phyloP scores from a whole-genome alignment of 2,113 vertebrate genomes.

The Ornithorhynchus anatinus region DNA sequence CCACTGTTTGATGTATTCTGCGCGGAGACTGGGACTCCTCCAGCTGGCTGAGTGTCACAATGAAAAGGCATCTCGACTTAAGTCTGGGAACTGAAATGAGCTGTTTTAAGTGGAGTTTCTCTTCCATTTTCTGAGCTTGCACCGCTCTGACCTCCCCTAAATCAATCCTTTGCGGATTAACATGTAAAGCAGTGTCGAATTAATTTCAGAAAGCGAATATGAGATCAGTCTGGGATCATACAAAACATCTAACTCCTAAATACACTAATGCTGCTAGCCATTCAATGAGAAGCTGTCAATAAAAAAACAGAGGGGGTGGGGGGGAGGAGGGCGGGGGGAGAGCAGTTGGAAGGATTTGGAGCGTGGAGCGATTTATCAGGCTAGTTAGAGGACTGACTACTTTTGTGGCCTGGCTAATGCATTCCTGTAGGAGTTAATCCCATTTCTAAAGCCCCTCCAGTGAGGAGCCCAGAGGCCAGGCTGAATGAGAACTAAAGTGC shows the following conservation, averaged over 20 bases:
- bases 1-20: conserved; percentile 70
- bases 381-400: conserved; percentile 67
- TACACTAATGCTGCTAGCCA: conserved; percentile 74
- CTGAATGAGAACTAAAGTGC: conserved; percentile 74
- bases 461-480: conserved; percentile 73
- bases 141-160: conserved; percentile 77
- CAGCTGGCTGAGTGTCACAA: conserved; percentile 70
- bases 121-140: conserved; percentile 75
- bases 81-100: conserved; percentile 81
- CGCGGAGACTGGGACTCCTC: conserved; percentile 53
- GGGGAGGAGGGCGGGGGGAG: conserved; percentile 28
- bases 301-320: conserved; percentile 50
- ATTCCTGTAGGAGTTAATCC: conserved; percentile 89
- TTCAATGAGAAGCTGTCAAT: conserved; percentile 81
- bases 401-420: conserved; percentile 77
- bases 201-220: conserved; percentile 87
- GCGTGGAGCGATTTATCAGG: conserved; percentile 78
- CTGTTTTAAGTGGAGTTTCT: conserved; percentile 75
- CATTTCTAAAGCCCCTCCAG: conserved; percentile 83
- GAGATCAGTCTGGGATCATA: conserved; percentile 79
- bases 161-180: conserved; percentile 85
- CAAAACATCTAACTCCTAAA: conserved; percentile 80
- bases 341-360: conserved; percentile 71
- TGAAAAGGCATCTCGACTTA: conserved; percentile 70
- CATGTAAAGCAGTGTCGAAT: conserved; percentile 85